Percentiles rank a stretch among this genome's conserved stretches.
These are phyloP conservation scores for Semaprochilodus insignis DNA, from an alignment of 2,797 vertebrate genomes.

Conservation along the genomic window DNA sequence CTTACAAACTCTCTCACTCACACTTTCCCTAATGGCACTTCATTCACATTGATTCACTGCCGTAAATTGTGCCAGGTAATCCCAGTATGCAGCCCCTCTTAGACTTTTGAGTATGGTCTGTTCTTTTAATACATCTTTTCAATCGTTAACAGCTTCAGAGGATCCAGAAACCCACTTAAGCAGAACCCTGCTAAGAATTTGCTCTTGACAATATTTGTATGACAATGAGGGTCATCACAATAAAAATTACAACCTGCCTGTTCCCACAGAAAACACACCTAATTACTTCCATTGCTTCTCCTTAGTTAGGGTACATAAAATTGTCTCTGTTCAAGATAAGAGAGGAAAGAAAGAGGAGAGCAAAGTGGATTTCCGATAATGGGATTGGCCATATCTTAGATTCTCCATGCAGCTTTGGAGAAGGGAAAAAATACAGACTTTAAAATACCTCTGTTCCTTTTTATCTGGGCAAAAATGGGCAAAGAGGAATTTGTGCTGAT, in stretches of 20 bases:
- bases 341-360: not conserved
- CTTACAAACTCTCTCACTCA: not conserved
- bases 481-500: not conserved
- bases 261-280: conserved; percentile 5
- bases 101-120: not conserved
- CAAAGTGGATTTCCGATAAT: not conserved
- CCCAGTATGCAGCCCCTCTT: not conserved
- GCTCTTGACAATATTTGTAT: not conserved
- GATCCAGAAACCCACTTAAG: not conserved
- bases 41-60: not conserved
- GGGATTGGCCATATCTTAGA: not conserved
- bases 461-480: not conserved
- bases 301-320: conserved; percentile 6
- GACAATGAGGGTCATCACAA: conserved; percentile 7
- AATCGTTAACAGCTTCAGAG: not conserved
- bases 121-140: not conserved
- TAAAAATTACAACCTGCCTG: not conserved
- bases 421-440: not conserved
- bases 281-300: not conserved
- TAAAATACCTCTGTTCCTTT: not conserved
- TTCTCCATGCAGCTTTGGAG: not conserved
- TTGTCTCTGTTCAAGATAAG: not conserved
- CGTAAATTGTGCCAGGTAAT: not conserved
- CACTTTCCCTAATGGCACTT: not conserved
- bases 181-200: not conserved